Evolutionary conservation across 1,140 invertebrate species (phyloP), one percentile per base, ranked within the genome.

Genomic region (Drosophila aff.): DNA sequence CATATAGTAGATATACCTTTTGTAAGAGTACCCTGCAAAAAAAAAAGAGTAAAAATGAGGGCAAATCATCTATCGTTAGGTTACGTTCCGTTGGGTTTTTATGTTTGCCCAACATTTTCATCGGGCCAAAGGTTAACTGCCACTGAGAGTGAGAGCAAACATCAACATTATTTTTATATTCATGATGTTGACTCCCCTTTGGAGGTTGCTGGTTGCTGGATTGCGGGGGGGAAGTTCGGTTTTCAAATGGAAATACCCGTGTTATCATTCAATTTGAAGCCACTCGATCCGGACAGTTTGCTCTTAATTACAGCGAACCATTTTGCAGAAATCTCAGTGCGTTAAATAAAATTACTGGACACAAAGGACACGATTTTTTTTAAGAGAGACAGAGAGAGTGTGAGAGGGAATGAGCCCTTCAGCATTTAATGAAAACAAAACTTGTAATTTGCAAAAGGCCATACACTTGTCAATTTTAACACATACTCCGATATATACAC

Each of bases 81-180:
- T 90, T 90, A 91, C 85, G 85, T 90, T 90, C 82, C 85, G 85
- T 90, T 90, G 86, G 72, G 79, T 76, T 90, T 90, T 90, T 90
- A 90, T 89, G 81, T 87, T 90, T 87, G 81, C 81, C 81, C 78
- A 82, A 83, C 87, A 85, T 85, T 90, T 85, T 73, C 58, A 44
- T 74, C 31, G 66, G 18, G 50, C 67, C 67, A 73, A 61, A 74
- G 68, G 71, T 74, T 74, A 61, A 74, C 71, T 74, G 68, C 67
- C 46, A 52, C 71, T 75, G 73, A 63, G 87, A 89, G 76, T 76
- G 73, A 81, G 81, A 76, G 75, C 65, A 89, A 90, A 90, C 85
- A 89, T 89, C 81, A 90, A 90, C 86, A 90, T 90, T 85, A 85
- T 85, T 90, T 90, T 90, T 90, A 90, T 90, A 90, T 90, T 86